phyloP scores from a whole-genome alignment of 2,113 vertebrate genomes.

The Dermatemys mawii region DNA sequence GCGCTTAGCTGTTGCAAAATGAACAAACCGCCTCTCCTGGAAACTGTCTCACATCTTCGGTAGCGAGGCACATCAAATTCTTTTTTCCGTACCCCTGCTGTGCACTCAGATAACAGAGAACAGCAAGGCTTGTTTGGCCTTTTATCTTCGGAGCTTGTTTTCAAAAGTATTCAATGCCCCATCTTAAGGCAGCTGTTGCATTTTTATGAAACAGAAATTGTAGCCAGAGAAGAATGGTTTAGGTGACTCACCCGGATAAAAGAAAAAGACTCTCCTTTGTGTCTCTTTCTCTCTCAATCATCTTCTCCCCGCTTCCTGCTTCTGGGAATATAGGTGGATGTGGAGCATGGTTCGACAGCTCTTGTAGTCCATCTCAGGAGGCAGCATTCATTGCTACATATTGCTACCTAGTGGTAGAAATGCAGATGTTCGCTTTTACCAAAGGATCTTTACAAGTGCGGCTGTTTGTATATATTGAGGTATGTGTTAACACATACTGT shows the following conservation, averaged over 20 bases:
- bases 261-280: not conserved
- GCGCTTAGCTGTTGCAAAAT: not conserved
- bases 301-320: not conserved
- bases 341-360: accelerated
- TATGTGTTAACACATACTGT: not conserved
- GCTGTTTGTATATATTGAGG: not conserved
- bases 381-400: constrained; percentile 8
- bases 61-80: not conserved
- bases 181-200: not conserved
- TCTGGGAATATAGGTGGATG: too few relatives aligned
- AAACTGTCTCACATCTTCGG: not conserved
- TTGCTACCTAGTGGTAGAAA: constrained; percentile 62
- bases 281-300: not conserved
- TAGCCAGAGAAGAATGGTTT: accelerated
- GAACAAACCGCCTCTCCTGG: not conserved
- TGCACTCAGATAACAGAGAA: not conserved
- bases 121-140: not conserved
- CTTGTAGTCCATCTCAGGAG: accelerated
- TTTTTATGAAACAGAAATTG: not conserved
- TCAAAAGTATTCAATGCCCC: not conserved
- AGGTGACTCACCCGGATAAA: not conserved
- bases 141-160: not conserved
- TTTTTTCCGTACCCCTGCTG: not conserved
- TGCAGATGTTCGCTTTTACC: not conserved
- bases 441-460: not conserved